phyloP scores from a whole-genome alignment of 2,888 invertebrate species.

The Gymnosoma rotundatum region DNA sequence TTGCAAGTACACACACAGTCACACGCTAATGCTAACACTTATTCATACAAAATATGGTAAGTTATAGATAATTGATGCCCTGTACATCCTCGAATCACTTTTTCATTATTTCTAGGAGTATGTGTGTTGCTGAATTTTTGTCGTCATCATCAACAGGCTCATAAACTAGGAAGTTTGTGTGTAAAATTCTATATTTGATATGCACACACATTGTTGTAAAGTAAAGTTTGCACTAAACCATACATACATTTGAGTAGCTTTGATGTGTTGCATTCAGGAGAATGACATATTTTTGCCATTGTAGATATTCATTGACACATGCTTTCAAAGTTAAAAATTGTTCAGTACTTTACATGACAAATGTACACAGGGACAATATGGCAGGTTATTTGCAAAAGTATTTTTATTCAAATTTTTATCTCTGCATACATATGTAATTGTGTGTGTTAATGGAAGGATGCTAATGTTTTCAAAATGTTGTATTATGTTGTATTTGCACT shows the following conservation, averaged over 20 bases:
- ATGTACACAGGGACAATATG: not conserved
- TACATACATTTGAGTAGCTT: conserved; percentile 11
- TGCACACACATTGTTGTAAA: conserved; percentile 32
- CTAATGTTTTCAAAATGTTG: conserved; percentile 20
- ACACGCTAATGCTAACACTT: not conserved
- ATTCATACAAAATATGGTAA: conserved; percentile 25
- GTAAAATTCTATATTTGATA: conserved; percentile 2
- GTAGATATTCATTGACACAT: conserved; percentile 32
- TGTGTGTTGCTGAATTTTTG: conserved; percentile 1
- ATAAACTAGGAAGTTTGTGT: conserved; percentile 17
- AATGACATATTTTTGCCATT: conserved; percentile 50
- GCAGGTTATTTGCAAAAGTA: not conserved
- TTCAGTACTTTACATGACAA: conserved; percentile 42
- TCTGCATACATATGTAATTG: not conserved
- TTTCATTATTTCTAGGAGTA: conserved; percentile 36
- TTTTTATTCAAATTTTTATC: not conserved
- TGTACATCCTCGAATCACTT: conserved; percentile 56
- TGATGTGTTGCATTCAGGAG: conserved; percentile 31
- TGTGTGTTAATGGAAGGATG: conserved; percentile 17
- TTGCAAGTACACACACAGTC: not conserved
- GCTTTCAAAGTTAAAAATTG: conserved; percentile 34
- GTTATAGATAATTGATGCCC: conserved; percentile 65
- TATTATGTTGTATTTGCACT: not conserved
- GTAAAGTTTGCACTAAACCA: conserved; percentile 7
- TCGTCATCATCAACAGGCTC: conserved; percentile 28